Percentiles rank a stretch among this genome's conserved stretches.
Conservation (phyloP, 2,888 invertebrate species). For the Dryadula phaetusa region DNA sequence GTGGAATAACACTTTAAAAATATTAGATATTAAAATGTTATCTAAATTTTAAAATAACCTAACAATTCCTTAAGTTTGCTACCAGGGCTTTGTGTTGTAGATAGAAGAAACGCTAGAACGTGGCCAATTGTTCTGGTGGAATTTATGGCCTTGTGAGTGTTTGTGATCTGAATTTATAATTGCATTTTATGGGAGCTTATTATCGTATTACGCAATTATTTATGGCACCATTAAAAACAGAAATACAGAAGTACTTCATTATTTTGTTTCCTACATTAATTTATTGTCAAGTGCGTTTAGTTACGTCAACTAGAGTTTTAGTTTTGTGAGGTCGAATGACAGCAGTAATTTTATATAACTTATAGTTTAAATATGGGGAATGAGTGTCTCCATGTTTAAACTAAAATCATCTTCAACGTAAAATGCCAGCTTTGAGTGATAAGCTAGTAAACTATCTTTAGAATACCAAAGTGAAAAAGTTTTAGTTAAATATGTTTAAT, state of each 20-base stretch:
- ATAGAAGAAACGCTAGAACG: conserved; percentile 1
- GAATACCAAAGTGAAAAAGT: no score
- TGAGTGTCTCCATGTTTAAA: no score
- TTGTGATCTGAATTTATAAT: conserved; percentile 67
- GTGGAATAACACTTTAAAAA: no score
- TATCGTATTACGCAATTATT: conserved; percentile 56
- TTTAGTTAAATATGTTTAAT: no score
- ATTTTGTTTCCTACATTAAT: no score
- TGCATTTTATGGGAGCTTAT: conserved; percentile 59
- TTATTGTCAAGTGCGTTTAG: no score
- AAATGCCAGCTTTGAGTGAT: no score
- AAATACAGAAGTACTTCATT: background rate
- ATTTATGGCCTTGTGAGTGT: conserved; percentile 60
- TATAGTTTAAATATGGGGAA: background rate
- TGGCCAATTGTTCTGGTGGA: conserved; percentile 60
- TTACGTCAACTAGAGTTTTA: background rate
- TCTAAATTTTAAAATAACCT: background rate
- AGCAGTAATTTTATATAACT: background rate
- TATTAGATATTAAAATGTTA: no score
- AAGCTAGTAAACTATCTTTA: no score
- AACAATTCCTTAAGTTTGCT: background rate
- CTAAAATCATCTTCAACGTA: no score
- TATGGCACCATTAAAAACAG: conserved; percentile 1
- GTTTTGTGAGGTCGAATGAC: background rate
- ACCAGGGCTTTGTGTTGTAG: background rate